Conservation (phyloP, 2,888 invertebrate species). For the Molorchus minor region DNA sequence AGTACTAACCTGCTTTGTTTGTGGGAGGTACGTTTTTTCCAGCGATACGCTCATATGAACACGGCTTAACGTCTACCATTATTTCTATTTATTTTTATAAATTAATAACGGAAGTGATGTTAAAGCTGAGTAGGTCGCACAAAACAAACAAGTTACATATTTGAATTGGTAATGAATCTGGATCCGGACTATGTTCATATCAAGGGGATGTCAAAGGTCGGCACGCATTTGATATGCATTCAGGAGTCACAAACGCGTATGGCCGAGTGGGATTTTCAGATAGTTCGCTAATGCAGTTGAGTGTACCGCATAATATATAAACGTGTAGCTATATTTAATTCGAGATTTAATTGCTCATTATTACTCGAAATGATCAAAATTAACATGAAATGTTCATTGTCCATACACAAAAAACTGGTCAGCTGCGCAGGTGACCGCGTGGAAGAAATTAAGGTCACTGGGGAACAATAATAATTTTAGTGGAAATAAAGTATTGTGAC, state of each 20-base stretch:
- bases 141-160: constrained; percentile 45
- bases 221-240: constrained; percentile 45
- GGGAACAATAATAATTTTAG: too few species aligned
- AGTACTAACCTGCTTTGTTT: too few species aligned
- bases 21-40: too few species aligned
- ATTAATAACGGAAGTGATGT: constrained; percentile 24
- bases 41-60: background rate
- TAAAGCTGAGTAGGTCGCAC: constrained; percentile 39
- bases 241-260: constrained; percentile 33
- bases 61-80: background rate
- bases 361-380: too few species aligned
- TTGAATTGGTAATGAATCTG: constrained; percentile 49
- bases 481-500: too few species aligned
- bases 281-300: constrained; percentile 10
- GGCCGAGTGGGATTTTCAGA: constrained; percentile 17
- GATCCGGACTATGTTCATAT: constrained; percentile 44
- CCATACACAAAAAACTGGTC: too few species aligned
- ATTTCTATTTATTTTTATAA: background rate
- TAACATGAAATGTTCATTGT: too few species aligned
- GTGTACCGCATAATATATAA: background rate
- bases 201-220: constrained; percentile 47
- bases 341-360: too few species aligned
- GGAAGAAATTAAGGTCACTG: too few species aligned
- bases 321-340: too few species aligned
- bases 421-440: too few species aligned